Evolutionary conservation across 2,888 invertebrate species (phyloP).

Genomic region (Eutolmus rufibarbis): DNA sequence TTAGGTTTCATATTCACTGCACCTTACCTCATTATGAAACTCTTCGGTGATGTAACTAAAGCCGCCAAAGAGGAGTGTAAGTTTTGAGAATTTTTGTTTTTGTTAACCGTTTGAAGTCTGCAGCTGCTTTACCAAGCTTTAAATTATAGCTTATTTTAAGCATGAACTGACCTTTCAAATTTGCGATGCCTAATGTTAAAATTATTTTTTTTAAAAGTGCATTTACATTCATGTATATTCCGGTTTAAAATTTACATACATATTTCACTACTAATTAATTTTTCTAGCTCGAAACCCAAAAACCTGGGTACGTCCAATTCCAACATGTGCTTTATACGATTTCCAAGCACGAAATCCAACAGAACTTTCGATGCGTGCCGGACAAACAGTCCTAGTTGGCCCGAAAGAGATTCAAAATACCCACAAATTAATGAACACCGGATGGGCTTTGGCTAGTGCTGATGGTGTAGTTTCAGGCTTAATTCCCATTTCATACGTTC

Average conservation of each 20-base stretch:
- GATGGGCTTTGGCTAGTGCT: conserved; percentile 72
- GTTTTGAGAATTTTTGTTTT: conserved; percentile 51
- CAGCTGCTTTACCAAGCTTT: too few relatives aligned
- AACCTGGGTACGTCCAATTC: conserved; percentile 74
- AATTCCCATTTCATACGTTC: conserved; percentile 70
- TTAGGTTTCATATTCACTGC: conserved; percentile 87
- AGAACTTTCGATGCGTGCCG: conserved; percentile 79
- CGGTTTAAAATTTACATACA: background rate
- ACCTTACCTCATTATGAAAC: conserved; percentile 88
- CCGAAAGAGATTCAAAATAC: conserved; percentile 81
- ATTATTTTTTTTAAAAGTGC: background rate
- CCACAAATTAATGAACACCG: conserved; percentile 69
- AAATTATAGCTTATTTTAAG: too few relatives aligned
- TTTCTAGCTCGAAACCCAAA: conserved; percentile 70
- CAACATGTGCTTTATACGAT: conserved; percentile 75
- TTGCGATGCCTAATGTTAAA: background rate
- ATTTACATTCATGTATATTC: too few relatives aligned
- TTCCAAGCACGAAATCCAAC: conserved; percentile 75
- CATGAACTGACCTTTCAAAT: too few relatives aligned
- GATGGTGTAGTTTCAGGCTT: conserved; percentile 69
- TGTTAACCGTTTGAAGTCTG: too few relatives aligned
- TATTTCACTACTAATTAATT: background rate
- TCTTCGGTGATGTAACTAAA: conserved; percentile 69
- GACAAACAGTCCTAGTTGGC: conserved; percentile 81
- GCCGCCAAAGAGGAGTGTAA: conserved; percentile 70